A percentile compares a stretch with the other conserved stretches of the same genome.
Conservation (phyloP, 1,140 invertebrate species). For the Periplaneta americana region DNA sequence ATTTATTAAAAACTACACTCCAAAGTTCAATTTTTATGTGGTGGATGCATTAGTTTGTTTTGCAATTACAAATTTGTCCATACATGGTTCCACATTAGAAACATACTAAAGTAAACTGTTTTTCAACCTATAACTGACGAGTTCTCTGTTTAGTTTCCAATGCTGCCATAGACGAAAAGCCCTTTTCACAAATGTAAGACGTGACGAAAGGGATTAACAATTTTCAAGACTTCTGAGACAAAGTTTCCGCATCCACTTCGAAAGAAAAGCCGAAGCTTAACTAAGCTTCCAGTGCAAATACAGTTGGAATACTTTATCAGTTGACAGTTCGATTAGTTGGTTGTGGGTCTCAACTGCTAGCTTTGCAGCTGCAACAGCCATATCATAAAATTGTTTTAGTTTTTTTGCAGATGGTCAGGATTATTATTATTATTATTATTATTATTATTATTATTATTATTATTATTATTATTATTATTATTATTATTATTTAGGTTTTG, state of each 20-base stretch:
- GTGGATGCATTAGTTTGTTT: constrained; percentile 1
- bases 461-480: too few species aligned
- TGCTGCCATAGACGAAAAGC: neutral
- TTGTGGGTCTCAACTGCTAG: neutral
- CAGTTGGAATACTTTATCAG: neutral
- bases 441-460: too few species aligned
- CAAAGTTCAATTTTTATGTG: too few species aligned
- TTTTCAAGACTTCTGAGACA: neutral
- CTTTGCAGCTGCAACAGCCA: neutral
- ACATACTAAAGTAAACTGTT: neutral
- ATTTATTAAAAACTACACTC: too few species aligned
- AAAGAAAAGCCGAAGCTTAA: neutral
- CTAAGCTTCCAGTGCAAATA: neutral
- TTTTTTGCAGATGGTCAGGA: too few species aligned
- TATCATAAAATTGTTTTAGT: neutral
- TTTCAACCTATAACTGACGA: neutral
- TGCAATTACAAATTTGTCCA: neutral
- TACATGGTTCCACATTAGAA: neutral
- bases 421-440: too few species aligned
- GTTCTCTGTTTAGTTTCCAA: neutral
- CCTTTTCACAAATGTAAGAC: neutral
- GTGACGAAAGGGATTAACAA: neutral
- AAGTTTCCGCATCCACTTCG: neutral
- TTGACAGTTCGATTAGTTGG: neutral
- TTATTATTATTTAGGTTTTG: too few species aligned